Conservation (phyloP, 1,140 invertebrate species). For the Eurosta solidaginis region DNA sequence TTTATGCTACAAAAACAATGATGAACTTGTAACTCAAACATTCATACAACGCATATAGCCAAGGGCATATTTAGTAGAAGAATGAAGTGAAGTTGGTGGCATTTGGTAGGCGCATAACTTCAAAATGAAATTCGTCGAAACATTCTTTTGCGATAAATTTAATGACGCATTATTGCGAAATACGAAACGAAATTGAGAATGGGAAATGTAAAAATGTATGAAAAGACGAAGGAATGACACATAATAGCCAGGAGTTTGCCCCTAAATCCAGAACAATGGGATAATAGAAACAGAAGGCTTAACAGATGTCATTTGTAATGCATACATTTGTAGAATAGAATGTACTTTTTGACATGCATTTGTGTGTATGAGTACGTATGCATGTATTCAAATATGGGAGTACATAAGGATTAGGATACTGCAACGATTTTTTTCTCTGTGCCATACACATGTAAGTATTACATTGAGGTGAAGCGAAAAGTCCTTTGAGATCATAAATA, state of each 20-base stretch:
- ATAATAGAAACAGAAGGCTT: background rate
- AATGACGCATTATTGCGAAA: too few relatives aligned
- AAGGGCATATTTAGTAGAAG: background rate
- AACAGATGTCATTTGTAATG: background rate
- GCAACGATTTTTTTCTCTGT: background rate
- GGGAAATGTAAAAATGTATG: background rate
- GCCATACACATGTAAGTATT: background rate
- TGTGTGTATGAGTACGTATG: background rate
- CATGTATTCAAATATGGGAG: background rate
- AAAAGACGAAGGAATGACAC: too few relatives aligned
- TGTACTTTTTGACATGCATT: too few relatives aligned
- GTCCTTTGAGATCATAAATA: too few relatives aligned
- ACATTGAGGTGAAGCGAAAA: background rate
- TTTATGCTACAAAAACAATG: constrained; percentile 9
- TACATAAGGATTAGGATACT: background rate
- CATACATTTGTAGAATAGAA: too few relatives aligned
- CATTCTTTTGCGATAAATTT: too few relatives aligned
- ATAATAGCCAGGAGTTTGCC: background rate
- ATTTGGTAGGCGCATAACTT: background rate
- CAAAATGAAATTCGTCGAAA: too few relatives aligned
- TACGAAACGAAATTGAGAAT: background rate
- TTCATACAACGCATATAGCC: too few relatives aligned
- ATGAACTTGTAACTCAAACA: background rate
- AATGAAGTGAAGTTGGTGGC: background rate
- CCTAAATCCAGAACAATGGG: background rate